Conservation (phyloP, 2,888 invertebrate species). For the Tribolium freemani region DNA sequence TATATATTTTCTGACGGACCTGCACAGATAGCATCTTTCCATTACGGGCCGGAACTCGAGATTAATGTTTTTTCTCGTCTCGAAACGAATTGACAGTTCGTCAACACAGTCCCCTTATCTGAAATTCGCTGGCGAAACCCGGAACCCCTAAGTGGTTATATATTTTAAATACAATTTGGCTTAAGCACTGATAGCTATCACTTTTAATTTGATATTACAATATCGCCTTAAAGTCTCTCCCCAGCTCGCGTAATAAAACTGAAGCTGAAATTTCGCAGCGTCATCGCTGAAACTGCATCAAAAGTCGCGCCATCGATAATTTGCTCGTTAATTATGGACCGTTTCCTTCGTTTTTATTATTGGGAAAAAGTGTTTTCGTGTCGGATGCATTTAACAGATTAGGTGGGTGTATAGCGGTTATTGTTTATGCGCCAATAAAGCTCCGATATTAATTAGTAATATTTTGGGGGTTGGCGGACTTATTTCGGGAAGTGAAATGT, state of each 20-base stretch:
- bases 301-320: conserved; percentile 19
- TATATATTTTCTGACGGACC: conserved; percentile 36
- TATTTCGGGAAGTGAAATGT: conserved; percentile 34
- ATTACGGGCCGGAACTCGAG: conserved; percentile 27
- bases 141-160: conserved; percentile 21
- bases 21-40: conserved; percentile 33
- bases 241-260: conserved; percentile 25
- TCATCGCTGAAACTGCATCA: conserved; percentile 27
- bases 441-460: conserved; percentile 30
- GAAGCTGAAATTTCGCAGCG: conserved; percentile 21
- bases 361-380: conserved; percentile 35
- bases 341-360: conserved; percentile 16
- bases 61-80: conserved; percentile 1
- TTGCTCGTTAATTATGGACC: conserved; percentile 10
- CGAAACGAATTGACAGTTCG: neutral
- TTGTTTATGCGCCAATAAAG: conserved; percentile 34
- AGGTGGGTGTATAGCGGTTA: conserved; percentile 16
- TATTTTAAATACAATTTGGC: conserved; percentile 36
- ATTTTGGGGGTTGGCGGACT: conserved; percentile 11
- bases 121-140: neutral
- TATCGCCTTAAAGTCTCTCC: conserved; percentile 26
- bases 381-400: conserved; percentile 33
- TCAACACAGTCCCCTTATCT: neutral
- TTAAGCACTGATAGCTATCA: conserved; percentile 34
- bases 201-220: conserved; percentile 33